Conservation (phyloP, 2,113 vertebrate genomes). For the Ciconia boyciana region DNA sequence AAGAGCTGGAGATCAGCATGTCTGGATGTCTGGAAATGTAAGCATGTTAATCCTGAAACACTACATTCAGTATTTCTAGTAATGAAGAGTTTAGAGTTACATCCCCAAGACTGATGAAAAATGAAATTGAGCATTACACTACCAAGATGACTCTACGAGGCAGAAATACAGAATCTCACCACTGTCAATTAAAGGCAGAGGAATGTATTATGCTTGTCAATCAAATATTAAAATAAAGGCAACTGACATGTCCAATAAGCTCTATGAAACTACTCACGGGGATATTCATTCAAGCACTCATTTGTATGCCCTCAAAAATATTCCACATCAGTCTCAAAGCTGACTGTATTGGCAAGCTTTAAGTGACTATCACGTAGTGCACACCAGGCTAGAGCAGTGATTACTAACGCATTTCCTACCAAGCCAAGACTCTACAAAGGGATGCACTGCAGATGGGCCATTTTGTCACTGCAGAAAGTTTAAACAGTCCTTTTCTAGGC, state of each 20-base stretch:
- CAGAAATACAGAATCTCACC: conserved; percentile 51
- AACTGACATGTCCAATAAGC: conserved; percentile 41
- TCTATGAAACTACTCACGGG: conserved; percentile 29
- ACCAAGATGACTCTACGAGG: conserved; percentile 16
- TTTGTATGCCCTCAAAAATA: conserved; percentile 40
- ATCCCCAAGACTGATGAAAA: conserved; percentile 58
- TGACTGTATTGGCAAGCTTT: conserved; percentile 10
- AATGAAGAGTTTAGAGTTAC: conserved; percentile 43
- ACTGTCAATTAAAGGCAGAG: conserved; percentile 53
- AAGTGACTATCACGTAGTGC: not conserved
- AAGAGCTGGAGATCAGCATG: conserved; percentile 30
- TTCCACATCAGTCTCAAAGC: not conserved
- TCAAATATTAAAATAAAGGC: conserved; percentile 40
- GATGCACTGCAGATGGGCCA: conserved; percentile 46
- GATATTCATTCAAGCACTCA: conserved; percentile 43
- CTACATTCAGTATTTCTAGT: not conserved
- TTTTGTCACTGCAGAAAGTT: not conserved
- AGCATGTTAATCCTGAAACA: conserved; percentile 4
- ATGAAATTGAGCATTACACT: not conserved
- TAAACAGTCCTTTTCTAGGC: conserved; percentile 22
- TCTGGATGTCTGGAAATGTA: not conserved
- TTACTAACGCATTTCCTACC: not conserved
- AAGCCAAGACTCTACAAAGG: conserved; percentile 41
- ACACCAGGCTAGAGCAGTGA: conserved; percentile 18
- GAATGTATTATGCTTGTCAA: conserved; percentile 36